These are phyloP conservation scores for Philypnodon macrostomus DNA, from an alignment of 2,797 vertebrate species.

Conservation along the genomic window DNA sequence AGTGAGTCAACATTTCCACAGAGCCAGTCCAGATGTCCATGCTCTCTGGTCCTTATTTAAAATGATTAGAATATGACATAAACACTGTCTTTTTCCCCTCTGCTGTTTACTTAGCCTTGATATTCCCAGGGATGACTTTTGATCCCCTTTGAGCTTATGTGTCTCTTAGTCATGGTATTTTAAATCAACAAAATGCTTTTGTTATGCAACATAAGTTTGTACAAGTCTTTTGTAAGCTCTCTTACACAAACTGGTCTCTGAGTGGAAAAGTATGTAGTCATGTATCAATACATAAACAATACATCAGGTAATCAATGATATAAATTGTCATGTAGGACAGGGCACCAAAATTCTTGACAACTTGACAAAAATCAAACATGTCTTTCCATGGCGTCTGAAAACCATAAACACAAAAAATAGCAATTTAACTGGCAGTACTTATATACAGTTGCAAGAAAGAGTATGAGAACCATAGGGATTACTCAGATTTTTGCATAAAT, in stretches of 20 bases:
- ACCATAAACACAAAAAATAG: no score
- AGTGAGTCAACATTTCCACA: constrained; percentile 4
- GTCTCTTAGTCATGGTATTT: constrained; percentile 14
- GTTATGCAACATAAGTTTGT: constrained; percentile 1
- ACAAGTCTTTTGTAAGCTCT: background rate
- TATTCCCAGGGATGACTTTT: constrained; percentile 3
- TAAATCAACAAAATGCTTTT: constrained; percentile 15
- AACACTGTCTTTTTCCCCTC: constrained; percentile 4
- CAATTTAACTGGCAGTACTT: no score
- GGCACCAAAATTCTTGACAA: no score
- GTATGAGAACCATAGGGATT: no score
- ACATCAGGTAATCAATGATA: no score
- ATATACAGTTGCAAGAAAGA: no score
- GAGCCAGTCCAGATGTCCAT: constrained; percentile 25
- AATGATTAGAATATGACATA: constrained; percentile 12
- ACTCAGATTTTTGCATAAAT: no score
- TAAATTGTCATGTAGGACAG: no score
- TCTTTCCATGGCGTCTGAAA: no score
- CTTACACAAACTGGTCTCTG: background rate
- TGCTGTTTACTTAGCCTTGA: constrained; percentile 8
- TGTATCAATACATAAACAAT: no score
- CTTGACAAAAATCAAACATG: no score
- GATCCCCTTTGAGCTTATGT: constrained; percentile 1
- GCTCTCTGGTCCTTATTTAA: constrained; percentile 13
- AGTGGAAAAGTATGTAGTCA: constrained; percentile 1